Evolutionary conservation across 2,797 vertebrate genomes (phyloP).

Genomic region (Lepus townsendii): DNA sequence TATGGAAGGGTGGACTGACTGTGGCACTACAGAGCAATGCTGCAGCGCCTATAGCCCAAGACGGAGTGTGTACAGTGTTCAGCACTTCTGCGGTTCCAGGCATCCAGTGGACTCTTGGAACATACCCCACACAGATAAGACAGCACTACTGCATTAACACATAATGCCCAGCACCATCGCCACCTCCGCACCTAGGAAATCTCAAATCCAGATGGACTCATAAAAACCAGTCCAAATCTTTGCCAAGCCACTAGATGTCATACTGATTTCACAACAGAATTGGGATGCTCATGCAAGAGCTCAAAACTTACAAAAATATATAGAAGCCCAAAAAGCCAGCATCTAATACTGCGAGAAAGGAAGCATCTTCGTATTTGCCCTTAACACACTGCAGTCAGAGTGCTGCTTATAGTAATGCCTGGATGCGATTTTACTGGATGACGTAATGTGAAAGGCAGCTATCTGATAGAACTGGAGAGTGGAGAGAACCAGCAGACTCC

Average conservation of each 20-base stretch:
- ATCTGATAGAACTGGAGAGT: not conserved
- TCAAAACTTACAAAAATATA: not conserved
- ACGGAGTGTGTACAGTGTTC: too few species aligned
- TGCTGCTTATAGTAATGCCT: not conserved
- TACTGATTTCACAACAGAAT: slow-evolving; percentile 30
- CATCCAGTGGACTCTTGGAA: not conserved
- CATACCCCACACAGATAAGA: not conserved
- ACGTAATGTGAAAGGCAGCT: not conserved
- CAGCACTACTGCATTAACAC: not conserved
- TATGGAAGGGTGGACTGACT: too few species aligned
- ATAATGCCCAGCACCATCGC: not conserved
- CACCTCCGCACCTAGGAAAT: not conserved
- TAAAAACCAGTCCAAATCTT: slow-evolving; percentile 23
- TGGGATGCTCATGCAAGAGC: not conserved
- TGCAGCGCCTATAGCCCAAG: not conserved
- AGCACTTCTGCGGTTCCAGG: not conserved
- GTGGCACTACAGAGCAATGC: not conserved
- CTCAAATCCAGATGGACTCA: not conserved
- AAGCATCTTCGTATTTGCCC: not conserved
- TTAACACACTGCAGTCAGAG: not conserved
- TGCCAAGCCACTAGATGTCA: slow-evolving; percentile 58
- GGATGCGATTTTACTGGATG: not conserved
- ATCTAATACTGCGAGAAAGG: not conserved
- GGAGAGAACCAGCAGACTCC: not conserved
- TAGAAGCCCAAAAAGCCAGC: not conserved